Evolutionary conservation across 2,797 vertebrate species (phyloP), one percentile per base, ranked within the genome.

Genomic region (Yasuhikotakia modesta): DNA sequence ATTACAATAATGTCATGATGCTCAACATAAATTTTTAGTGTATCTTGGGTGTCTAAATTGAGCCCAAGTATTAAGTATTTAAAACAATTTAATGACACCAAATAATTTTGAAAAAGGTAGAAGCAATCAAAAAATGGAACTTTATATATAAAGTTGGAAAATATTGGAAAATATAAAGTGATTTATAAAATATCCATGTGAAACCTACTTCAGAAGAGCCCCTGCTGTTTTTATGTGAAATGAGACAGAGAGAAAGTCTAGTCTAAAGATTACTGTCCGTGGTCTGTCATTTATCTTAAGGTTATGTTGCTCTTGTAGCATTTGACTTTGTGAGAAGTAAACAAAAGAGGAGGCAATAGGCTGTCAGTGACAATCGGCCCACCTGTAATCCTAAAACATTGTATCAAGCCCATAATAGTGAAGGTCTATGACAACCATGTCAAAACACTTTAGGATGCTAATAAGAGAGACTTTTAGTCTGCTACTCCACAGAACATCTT

Each of bases 281-380:
- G 24, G 13, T 61, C 16, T 61, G 14, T 32, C 72, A 72, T 21
- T 13, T 71, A 79, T 84, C 78, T 83, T 80, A 83, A 86, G 86
- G 83, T 80, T 69, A 53, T 61, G 67, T 64, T 78, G 71, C 68
- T 69, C 80, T 61, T 61, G 24, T 8, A 32, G 27, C 7, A 32
- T 61, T 32, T 8, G 27, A 75, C 71, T 79, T 84, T 79, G 70
- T 72, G 73, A 61, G 50, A 73, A 61, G 74, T 83, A 86, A 89
- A 89, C 85, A 88, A 87, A 90, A 82, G 80, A 84, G 78, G 24
- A 79, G 80, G 77, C 89, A 85, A 88, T 86, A 87, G 84, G 73
- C 79, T 78, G 61, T 70, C 71, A 73, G 12, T 55, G 43, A 52
- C 71, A 84, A 83, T 80, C 79, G 13, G 88, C 24, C 19, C 74